phyloP scores from a whole-genome alignment of 1,140 invertebrate species.

The Orchestia grillus region DNA sequence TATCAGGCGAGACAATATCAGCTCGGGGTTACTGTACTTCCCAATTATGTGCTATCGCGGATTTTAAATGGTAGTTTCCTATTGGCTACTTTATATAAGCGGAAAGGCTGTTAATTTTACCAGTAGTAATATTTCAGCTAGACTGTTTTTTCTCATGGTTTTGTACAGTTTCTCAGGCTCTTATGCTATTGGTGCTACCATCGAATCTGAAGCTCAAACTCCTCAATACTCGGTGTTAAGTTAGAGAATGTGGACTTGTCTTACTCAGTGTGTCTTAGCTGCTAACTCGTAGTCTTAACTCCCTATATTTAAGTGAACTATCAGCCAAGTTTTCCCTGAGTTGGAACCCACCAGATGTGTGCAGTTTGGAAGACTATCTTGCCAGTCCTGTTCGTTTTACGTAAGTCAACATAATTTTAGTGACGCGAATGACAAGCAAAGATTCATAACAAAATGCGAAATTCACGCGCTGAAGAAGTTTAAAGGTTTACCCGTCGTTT shows the following conservation, averaged over 20 bases:
- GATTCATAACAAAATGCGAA: not conserved
- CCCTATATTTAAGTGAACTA: not conserved
- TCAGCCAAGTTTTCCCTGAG: not conserved
- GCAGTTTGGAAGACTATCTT: not conserved
- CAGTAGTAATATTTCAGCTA: too few relatives aligned
- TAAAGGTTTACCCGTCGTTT: not conserved
- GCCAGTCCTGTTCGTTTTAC: not conserved
- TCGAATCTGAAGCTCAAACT: not conserved
- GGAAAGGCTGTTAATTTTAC: too few relatives aligned
- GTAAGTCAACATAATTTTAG: not conserved
- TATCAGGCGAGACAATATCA: too few relatives aligned
- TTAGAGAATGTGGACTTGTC: not conserved
- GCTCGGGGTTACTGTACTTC: too few relatives aligned
- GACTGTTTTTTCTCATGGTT: not conserved
- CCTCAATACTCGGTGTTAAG: not conserved
- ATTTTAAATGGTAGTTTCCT: too few relatives aligned
- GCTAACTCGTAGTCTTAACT: not conserved
- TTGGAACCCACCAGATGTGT: not conserved
- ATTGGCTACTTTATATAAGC: too few relatives aligned
- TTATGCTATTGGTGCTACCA: not conserved
- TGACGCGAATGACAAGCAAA: not conserved
- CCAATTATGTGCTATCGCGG: too few relatives aligned
- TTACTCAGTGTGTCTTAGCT: not conserved
- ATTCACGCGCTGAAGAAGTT: not conserved
- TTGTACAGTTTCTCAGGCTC: not conserved